A percentile compares a stretch with the other conserved stretches of the same genome.
phyloP scores from a whole-genome alignment of 2,113 vertebrate genomes.

The Sprattus sprattus region DNA sequence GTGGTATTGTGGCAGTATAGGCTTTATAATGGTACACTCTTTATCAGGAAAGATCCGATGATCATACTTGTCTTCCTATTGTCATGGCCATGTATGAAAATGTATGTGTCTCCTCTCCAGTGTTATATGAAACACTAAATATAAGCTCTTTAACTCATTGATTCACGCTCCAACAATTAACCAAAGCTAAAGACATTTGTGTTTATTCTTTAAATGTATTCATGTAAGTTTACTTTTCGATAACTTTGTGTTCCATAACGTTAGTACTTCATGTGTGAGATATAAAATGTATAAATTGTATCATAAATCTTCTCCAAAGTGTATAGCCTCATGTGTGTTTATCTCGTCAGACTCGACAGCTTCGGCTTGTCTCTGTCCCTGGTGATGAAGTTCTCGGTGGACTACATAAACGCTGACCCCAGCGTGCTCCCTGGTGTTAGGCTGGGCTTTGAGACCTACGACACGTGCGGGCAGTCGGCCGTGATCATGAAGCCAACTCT shows the following conservation, averaged over 20 bases:
- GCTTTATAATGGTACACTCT: background rate
- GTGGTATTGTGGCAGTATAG: background rate
- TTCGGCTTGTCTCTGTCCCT: constrained; percentile 74
- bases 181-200: too few species aligned
- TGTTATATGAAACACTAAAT: too few species aligned
- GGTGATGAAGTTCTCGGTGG: constrained; percentile 82
- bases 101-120: too few species aligned
- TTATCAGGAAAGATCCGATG: background rate
- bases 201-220: too few species aligned
- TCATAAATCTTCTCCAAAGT: background rate
- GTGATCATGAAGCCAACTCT: constrained; percentile 75
- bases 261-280: too few species aligned
- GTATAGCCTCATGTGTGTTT: background rate
- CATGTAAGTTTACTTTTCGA: too few species aligned
- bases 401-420: constrained; percentile 82
- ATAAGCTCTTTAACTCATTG: too few species aligned
- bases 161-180: too few species aligned
- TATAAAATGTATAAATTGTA: background rate
- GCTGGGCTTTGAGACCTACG: constrained; percentile 76
- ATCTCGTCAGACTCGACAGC: constrained; percentile 62
- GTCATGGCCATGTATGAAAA: too few species aligned
- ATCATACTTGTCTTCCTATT: too few species aligned
- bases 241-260: too few species aligned
- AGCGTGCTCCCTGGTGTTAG: constrained; percentile 73
- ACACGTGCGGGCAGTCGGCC: constrained; percentile 72